Percentiles rank a stretch among this genome's conserved stretches.
Evolutionary conservation across 2,113 vertebrate genomes (phyloP).

Genomic region (Heptranchias perlo): DNA sequence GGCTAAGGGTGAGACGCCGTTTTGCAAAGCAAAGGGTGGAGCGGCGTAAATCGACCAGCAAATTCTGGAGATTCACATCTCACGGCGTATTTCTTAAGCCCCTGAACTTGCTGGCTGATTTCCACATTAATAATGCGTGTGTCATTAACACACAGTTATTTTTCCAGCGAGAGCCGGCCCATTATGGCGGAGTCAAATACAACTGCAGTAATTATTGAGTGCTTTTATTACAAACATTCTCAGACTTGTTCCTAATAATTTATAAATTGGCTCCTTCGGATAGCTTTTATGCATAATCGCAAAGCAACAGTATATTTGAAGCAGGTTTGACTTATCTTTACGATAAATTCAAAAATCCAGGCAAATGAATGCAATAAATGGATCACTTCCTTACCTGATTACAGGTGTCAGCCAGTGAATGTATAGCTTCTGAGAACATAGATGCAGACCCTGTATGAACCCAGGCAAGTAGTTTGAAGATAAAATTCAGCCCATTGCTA

Average conservation of each 20-base stretch:
- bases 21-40: background rate
- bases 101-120: too few relatives aligned
- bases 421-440: conserved; percentile 98
- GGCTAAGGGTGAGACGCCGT: background rate
- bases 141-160: too few relatives aligned
- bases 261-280: background rate
- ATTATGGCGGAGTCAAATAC: background rate
- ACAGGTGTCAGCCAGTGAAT: conserved; percentile 94
- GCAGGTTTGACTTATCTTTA: background rate
- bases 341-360: background rate
- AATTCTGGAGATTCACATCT: too few relatives aligned
- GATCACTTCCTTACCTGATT: conserved; percentile 72
- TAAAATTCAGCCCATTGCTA: conserved; percentile 96
- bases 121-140: too few relatives aligned
- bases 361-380: too few relatives aligned
- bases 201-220: background rate
- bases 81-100: too few relatives aligned
- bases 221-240: background rate
- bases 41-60: background rate
- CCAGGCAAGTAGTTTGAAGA: conserved; percentile 98
- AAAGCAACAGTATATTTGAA: background rate
- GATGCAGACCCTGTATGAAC: conserved; percentile 95
- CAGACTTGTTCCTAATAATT: conserved; percentile 1
- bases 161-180: background rate
- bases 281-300: background rate